phyloP scores from a whole-genome alignment of 1,140 invertebrate species.

The Ridgeia piscesae region DNA sequence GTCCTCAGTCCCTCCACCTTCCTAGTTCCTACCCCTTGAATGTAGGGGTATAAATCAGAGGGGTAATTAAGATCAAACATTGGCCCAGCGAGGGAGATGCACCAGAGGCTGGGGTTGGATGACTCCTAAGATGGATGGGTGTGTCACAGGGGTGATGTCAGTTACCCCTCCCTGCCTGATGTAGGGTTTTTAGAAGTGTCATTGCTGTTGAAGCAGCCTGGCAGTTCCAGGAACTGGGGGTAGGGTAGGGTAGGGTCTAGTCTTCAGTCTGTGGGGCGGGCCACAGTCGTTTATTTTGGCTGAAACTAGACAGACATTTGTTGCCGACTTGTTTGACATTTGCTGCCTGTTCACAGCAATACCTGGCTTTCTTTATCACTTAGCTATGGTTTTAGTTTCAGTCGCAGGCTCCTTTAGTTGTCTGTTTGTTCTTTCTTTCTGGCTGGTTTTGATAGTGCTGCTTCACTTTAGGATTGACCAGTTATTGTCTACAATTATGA shows the following conservation, averaged over 20 bases:
- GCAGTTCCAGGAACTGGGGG: background rate
- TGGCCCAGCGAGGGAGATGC: background rate
- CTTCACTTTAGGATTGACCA: background rate
- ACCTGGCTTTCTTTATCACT: background rate
- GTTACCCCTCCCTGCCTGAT: background rate
- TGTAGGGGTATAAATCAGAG: background rate
- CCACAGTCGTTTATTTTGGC: background rate
- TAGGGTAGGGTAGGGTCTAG: background rate
- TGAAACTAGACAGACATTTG: background rate
- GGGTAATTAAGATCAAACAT: background rate
- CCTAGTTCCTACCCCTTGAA: background rate
- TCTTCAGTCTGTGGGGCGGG: too few relatives aligned
- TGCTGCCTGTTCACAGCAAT: background rate
- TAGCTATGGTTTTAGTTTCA: background rate
- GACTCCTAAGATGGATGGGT: background rate
- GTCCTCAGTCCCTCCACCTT: too few relatives aligned
- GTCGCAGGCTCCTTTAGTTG: background rate
- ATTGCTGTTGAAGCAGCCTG: background rate
- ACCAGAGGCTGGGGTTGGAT: background rate
- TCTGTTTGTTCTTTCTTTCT: background rate
- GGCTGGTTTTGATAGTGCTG: background rate
- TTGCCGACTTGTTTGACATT: background rate
- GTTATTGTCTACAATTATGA: too few relatives aligned
- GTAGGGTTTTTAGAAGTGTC: background rate
- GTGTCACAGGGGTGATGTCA: background rate